Conservation (phyloP, 2,113 vertebrate genomes). For the Pristiophorus japonicus region DNA sequence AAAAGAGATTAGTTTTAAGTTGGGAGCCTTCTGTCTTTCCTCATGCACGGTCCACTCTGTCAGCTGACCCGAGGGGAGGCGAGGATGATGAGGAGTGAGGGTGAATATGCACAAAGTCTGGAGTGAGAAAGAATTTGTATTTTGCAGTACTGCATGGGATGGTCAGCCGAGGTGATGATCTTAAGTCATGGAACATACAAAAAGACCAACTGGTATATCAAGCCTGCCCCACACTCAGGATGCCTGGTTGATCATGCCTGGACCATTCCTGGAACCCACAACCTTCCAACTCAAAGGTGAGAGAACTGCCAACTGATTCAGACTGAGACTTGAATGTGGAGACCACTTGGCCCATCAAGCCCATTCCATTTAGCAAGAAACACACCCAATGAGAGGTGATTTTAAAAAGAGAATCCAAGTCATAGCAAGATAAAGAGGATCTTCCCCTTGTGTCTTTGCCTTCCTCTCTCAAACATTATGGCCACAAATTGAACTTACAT, state of each 20-base stretch:
- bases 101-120: neutral
- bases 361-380: neutral
- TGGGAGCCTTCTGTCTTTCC: neutral
- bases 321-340: neutral
- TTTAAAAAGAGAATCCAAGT: neutral
- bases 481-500: neutral
- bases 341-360: neutral
- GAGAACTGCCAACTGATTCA: neutral
- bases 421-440: neutral
- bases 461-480: neutral
- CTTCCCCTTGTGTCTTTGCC: neutral
- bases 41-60: neutral
- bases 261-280: neutral
- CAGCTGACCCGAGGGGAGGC: neutral
- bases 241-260: neutral
- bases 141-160: neutral
- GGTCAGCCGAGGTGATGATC: neutral
- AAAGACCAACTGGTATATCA: neutral
- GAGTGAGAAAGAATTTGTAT: neutral
- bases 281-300: neutral
- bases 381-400: neutral
- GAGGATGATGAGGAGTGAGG: neutral
- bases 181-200: too few species aligned
- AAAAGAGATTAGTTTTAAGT: neutral
- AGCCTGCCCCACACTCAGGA: neutral